Percentiles rank a stretch among this genome's conserved stretches.
These are phyloP conservation scores for Gymnothorax javanicus DNA, from an alignment of 2,797 vertebrate genomes.

Conservation along the genomic window DNA sequence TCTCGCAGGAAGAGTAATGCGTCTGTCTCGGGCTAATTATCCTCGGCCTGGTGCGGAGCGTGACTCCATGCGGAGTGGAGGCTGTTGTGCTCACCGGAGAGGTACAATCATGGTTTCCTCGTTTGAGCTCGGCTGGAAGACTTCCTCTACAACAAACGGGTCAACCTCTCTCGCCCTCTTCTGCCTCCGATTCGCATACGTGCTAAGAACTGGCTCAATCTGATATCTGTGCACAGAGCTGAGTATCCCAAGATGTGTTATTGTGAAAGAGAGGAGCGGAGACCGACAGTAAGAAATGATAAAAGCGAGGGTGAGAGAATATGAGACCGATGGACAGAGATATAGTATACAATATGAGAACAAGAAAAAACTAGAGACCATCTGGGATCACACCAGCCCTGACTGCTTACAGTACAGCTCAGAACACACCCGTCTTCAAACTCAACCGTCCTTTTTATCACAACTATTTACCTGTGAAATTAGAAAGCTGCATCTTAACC, in stretches of 20 bases:
- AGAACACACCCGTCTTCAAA: no score
- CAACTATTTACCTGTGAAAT: no score
- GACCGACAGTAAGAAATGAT: background rate
- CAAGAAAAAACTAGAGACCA: background rate
- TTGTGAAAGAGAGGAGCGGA: background rate
- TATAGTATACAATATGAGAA: background rate
- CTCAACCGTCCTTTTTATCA: no score
- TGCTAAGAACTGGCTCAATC: background rate
- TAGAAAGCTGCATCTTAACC: no score
- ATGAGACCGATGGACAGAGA: background rate
- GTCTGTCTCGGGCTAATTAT: conserved; percentile 11
- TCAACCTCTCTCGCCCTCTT: background rate
- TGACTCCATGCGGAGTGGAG: background rate
- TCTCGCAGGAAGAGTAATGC: conserved; percentile 18
- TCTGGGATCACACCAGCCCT: no score
- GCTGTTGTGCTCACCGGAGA: background rate
- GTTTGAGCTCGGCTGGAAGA: background rate
- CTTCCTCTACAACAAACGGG: background rate
- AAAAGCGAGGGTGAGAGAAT: background rate
- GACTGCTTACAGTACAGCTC: no score
- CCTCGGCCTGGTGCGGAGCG: background rate
- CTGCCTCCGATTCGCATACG: background rate
- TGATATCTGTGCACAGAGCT: background rate
- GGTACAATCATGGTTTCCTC: background rate
- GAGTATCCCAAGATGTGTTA: background rate